These are phyloP conservation scores for Oryzias javanicus DNA, from an alignment of 2,113 vertebrate species.

Conservation along the genomic window DNA sequence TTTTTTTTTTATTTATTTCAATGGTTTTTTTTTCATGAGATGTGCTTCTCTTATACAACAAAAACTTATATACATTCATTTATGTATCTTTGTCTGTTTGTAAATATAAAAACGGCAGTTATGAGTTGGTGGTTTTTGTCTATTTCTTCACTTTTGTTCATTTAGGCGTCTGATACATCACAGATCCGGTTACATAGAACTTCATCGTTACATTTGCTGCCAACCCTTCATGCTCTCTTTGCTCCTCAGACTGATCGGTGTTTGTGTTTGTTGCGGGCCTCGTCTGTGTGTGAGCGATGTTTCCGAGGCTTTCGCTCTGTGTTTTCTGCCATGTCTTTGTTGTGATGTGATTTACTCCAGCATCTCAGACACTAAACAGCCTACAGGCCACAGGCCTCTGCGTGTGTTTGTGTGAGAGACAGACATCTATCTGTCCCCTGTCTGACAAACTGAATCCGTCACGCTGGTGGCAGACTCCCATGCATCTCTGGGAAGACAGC, in stretches of 20 bases:
- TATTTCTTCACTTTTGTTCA: too few species aligned
- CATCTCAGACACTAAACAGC: conserved; percentile 61
- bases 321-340: conserved; percentile 51
- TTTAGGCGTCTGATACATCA: too few species aligned
- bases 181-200: neutral
- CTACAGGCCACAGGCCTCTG: conserved; percentile 45
- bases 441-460: conserved; percentile 66
- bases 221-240: conserved; percentile 1
- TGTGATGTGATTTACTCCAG: conserved; percentile 65
- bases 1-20: too few species aligned
- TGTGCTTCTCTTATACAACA: too few species aligned
- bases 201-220: neutral
- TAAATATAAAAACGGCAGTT: too few species aligned
- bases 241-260: conserved; percentile 2
- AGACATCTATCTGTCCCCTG: conserved; percentile 51
- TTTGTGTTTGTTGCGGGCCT: conserved; percentile 6
- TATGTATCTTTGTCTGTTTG: too few species aligned
- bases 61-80: too few species aligned
- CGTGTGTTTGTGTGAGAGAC: conserved; percentile 25
- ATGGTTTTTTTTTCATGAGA: too few species aligned
- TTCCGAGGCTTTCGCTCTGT: conserved; percentile 38
- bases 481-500: conserved; percentile 49
- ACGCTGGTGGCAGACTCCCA: conserved; percentile 31
- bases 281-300: conserved; percentile 31
- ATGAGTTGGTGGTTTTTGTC: too few species aligned